These are phyloP conservation scores for Pandion haliaetus DNA, from an alignment of 2,113 vertebrate genomes.

Conservation along the genomic window DNA sequence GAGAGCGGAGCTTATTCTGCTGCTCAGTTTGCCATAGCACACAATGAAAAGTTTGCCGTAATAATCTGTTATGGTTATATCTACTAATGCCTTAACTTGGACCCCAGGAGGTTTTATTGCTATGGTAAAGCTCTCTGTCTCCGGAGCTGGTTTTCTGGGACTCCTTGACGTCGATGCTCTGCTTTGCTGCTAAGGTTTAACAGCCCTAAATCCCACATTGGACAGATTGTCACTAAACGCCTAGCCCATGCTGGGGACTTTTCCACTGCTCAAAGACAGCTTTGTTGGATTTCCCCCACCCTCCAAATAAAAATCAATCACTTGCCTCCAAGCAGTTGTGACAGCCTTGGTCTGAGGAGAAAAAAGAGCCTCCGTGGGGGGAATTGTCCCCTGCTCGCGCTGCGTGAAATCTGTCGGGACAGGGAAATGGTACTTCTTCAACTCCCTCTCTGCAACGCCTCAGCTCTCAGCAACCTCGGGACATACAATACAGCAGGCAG, in stretches of 20 bases:
- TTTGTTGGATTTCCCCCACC: neutral
- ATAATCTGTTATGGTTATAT: accelerated
- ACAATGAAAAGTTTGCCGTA: neutral
- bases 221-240: neutral
- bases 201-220: neutral
- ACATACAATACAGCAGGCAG: neutral
- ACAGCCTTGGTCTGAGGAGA: neutral
- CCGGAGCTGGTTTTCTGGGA: neutral
- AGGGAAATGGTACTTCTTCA: neutral
- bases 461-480: neutral
- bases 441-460: neutral
- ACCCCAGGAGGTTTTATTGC: neutral
- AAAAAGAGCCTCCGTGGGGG: neutral
- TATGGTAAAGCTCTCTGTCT: neutral
- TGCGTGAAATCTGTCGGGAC: neutral
- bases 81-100: neutral
- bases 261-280: neutral
- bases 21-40: accelerated
- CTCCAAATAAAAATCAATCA: neutral
- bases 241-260: neutral
- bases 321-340: neutral
- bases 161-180: neutral
- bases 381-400: neutral
- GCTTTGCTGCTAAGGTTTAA: neutral
- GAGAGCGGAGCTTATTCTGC: neutral